Conservation (phyloP, 2,113 vertebrate species). For the Cochlearius cochlearius region DNA sequence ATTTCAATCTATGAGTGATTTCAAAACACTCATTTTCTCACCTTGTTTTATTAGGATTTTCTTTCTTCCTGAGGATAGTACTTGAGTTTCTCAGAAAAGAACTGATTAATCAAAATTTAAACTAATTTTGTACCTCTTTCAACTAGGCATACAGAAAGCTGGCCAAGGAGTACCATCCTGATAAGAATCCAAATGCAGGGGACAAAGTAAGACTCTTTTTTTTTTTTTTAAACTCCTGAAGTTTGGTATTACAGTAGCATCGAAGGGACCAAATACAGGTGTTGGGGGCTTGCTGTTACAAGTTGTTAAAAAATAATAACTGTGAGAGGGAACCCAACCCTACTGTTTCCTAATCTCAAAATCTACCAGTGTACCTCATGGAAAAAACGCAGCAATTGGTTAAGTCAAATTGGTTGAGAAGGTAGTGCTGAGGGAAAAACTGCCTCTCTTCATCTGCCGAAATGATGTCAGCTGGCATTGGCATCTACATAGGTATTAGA, state of each 20-base stretch:
- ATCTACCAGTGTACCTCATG: rapidly evolving
- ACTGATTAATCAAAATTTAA: not conserved
- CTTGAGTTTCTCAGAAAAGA: not conserved
- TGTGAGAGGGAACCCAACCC: not conserved
- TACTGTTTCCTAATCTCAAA: not conserved
- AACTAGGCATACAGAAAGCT: constrained; percentile 93
- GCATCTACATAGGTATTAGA: not conserved
- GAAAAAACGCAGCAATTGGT: not conserved
- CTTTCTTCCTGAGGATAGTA: not conserved
- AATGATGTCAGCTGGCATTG: not conserved
- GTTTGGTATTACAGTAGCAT: not conserved
- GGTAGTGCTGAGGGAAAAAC: not conserved
- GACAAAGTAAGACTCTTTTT: constrained; percentile 85
- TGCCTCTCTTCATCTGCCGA: not conserved
- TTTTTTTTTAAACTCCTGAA: not conserved
- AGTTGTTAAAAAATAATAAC: not conserved
- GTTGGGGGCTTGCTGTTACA: not conserved
- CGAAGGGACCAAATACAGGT: not conserved
- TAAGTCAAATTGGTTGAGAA: not conserved
- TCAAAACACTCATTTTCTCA: not conserved
- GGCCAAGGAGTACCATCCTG: constrained; percentile 98
- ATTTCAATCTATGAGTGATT: not conserved
- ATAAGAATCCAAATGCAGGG: constrained; percentile 98
- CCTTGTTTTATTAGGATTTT: not conserved
- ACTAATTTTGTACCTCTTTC: constrained; percentile 2